These are phyloP conservation scores for Notodonta ziczac DNA, from an alignment of 2,888 invertebrate genomes.

Conservation along the genomic window DNA sequence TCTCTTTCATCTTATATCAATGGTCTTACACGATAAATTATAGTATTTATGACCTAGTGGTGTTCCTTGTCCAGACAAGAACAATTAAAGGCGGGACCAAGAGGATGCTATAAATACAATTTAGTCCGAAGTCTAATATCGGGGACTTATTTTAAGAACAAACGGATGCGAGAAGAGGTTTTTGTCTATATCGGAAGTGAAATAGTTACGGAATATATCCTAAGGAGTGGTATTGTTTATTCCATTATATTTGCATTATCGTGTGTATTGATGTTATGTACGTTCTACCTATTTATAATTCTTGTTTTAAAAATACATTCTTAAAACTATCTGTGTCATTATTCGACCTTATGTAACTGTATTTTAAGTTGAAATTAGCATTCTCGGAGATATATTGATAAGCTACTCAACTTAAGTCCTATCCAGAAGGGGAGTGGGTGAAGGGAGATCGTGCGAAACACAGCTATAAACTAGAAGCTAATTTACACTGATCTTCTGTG, in stretches of 20 bases:
- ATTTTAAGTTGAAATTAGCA: too few species aligned
- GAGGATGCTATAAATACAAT: constrained; percentile 26
- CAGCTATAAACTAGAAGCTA: too few species aligned
- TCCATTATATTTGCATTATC: constrained; percentile 70
- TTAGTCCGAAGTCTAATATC: constrained; percentile 26
- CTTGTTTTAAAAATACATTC: constrained; percentile 60
- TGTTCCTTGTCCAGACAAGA: constrained; percentile 24
- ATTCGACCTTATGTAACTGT: background rate
- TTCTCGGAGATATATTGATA: too few species aligned
- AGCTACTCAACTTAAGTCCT: too few species aligned
- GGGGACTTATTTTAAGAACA: constrained; percentile 34
- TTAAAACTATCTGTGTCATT: constrained; percentile 30
- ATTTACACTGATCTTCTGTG: too few species aligned
- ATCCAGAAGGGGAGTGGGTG: too few species aligned
- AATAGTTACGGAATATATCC: constrained; percentile 49
- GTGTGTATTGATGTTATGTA: constrained; percentile 68
- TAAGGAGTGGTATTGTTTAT: constrained; percentile 59
- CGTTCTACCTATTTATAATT: constrained; percentile 62
- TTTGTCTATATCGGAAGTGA: constrained; percentile 15
- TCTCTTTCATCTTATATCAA: too few species aligned
- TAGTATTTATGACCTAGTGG: constrained; percentile 15
- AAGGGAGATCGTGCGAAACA: too few species aligned
- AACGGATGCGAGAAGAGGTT: constrained; percentile 10
- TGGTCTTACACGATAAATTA: constrained; percentile 9
- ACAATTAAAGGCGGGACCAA: constrained; percentile 44